A percentile compares a stretch with the other conserved stretches of the same genome.
Conservation (phyloP, 1,140 invertebrate genomes). For the Drosophila gunungcola region DNA sequence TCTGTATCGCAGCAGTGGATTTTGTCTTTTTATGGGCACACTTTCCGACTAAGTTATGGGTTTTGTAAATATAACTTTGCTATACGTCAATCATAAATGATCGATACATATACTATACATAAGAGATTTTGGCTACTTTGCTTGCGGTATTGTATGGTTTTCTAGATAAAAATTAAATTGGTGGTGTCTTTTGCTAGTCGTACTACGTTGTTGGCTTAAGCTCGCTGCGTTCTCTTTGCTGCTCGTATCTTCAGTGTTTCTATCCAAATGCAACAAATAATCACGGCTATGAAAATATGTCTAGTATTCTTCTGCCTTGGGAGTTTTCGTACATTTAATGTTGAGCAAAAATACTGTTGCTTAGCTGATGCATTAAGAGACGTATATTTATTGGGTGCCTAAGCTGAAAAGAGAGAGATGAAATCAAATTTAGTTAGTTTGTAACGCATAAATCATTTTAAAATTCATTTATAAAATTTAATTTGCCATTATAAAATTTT, state of each 20-base stretch:
- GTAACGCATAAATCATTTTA: slow-evolving; percentile 32
- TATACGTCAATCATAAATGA: slow-evolving; percentile 67
- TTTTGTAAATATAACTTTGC: slow-evolving; percentile 66
- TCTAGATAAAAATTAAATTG: slow-evolving; percentile 74
- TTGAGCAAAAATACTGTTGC: slow-evolving; percentile 82
- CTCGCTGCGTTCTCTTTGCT: slow-evolving; percentile 36
- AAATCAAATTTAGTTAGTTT: slow-evolving; percentile 27
- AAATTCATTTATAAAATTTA: slow-evolving; percentile 6
- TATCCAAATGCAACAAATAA: slow-evolving; percentile 73
- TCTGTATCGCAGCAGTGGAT: slow-evolving; percentile 45
- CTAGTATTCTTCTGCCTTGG: slow-evolving; percentile 38
- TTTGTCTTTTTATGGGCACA: slow-evolving; percentile 31
- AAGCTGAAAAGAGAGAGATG: slow-evolving; percentile 53
- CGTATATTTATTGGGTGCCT: slow-evolving; percentile 45
- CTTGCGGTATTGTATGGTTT: slow-evolving; percentile 25
- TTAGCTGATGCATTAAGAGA: slow-evolving; percentile 53
- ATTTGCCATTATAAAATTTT: slow-evolving; percentile 4
- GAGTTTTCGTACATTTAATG: slow-evolving; percentile 53
- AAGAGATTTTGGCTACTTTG: slow-evolving; percentile 70
- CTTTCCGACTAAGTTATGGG: slow-evolving; percentile 24
- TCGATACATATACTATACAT: slow-evolving; percentile 59
- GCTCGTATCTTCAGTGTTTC: slow-evolving; percentile 26
- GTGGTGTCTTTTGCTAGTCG: slow-evolving; percentile 81
- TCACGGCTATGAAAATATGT: slow-evolving; percentile 59
- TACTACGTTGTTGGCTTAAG: slow-evolving; percentile 70